Percentiles rank a stretch among this genome's conserved stretches.
phyloP scores from a whole-genome alignment of 2,113 vertebrate genomes.

The Lagopus muta region DNA sequence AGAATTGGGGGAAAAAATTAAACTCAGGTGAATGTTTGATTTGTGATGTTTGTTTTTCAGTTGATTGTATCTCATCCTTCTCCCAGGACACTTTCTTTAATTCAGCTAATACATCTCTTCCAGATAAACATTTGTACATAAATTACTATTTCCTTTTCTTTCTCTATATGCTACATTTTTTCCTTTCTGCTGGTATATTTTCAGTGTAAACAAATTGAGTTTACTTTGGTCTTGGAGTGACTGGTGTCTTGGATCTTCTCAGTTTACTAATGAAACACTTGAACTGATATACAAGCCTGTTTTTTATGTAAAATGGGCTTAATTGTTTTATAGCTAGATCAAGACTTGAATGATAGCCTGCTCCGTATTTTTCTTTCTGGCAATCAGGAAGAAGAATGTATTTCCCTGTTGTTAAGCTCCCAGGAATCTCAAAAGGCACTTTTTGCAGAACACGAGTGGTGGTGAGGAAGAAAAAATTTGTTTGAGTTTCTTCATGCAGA shows the following conservation, averaged over 20 bases:
- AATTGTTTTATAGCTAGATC: background rate
- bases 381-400: background rate
- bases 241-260: background rate
- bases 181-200: conserved; percentile 4
- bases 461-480: background rate
- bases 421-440: background rate
- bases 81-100: background rate
- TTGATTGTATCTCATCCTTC: background rate
- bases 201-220: background rate
- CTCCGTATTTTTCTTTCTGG: background rate
- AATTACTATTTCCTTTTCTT: conserved; percentile 32
- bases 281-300: background rate
- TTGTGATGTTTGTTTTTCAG: background rate
- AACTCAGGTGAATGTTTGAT: background rate
- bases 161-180: background rate
- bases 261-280: background rate
- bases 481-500: background rate
- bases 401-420: background rate
- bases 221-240: background rate
- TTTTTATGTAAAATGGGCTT: background rate
- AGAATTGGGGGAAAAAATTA: background rate
- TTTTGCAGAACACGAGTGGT: background rate
- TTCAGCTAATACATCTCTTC: background rate
- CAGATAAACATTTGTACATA: background rate
- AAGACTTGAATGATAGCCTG: background rate